A percentile compares a stretch with the other conserved stretches of the same genome.
phyloP scores from a whole-genome alignment of 2,113 vertebrate species.

The Syngnathus typhle region DNA sequence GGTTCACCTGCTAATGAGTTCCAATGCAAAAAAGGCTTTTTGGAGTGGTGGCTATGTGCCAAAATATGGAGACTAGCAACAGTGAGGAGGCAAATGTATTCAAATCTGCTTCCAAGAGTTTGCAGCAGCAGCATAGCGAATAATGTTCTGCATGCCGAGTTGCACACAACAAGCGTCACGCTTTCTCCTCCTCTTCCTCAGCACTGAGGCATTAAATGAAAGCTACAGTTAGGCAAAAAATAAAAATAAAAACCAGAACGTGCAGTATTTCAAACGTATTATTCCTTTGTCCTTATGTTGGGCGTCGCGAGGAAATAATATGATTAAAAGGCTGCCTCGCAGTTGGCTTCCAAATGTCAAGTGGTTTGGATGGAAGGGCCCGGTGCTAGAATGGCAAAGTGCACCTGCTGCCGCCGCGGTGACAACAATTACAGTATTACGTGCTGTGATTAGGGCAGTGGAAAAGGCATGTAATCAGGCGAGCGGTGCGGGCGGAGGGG shows the following conservation, averaged over 20 bases:
- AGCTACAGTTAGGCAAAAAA: slow-evolving; percentile 4
- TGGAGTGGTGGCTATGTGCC: too few species aligned
- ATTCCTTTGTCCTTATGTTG: neutral
- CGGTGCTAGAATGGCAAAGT: slow-evolving; percentile 38
- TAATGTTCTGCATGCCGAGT: neutral
- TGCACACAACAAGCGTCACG: neutral
- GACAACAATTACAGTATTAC: slow-evolving; percentile 17
- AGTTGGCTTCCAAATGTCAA: slow-evolving; percentile 23
- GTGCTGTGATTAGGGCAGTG: slow-evolving; percentile 14
- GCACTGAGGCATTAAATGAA: slow-evolving; percentile 45
- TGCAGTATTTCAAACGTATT: too few species aligned
- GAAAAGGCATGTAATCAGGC: slow-evolving; percentile 12
- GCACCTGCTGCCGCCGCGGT: neutral
- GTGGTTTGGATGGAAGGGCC: slow-evolving; percentile 38
- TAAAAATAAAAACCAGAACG: neutral
- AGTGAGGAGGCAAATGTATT: neutral
- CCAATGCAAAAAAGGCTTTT: neutral
- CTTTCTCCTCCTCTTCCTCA: slow-evolving; percentile 31
- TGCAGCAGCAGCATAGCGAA: neutral
- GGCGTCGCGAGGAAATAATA: neutral
- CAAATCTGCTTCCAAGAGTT: neutral
- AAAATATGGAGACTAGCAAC: neutral
- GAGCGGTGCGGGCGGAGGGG: neutral
- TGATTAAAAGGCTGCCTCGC: slow-evolving; percentile 9
- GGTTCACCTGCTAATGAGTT: neutral